phyloP scores from a whole-genome alignment of 2,888 invertebrate species.

The Teleogryllus oceanicus region DNA sequence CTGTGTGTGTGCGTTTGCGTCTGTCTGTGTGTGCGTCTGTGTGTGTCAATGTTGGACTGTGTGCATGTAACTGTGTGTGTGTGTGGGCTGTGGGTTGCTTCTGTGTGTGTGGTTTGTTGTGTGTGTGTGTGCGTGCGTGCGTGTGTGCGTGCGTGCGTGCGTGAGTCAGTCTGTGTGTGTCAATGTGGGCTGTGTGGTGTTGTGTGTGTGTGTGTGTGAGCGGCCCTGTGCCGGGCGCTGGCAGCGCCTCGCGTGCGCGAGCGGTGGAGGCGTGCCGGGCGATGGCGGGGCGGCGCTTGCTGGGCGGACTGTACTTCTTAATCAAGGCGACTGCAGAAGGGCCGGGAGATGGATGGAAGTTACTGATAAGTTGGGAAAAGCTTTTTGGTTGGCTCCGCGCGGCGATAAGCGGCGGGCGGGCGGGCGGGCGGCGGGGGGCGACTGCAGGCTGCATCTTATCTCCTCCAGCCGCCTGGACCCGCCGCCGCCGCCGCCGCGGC shows the following conservation, averaged over 20 bases:
- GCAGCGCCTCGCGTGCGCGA: neutral
- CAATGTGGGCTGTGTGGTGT: too few species aligned
- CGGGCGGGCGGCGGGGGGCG: slow-evolving; percentile 29
- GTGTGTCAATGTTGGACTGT: too few species aligned
- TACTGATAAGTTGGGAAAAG: slow-evolving; percentile 33
- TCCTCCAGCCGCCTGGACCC: neutral
- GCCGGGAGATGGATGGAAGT: slow-evolving; percentile 33
- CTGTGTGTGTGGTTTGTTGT: too few species aligned
- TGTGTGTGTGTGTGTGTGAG: too few species aligned
- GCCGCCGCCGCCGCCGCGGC: neutral
- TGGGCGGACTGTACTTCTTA: slow-evolving; percentile 29
- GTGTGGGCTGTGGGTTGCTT: too few species aligned
- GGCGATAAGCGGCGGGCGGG: slow-evolving; percentile 29
- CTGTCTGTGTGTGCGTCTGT: too few species aligned
- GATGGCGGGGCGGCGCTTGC: neutral
- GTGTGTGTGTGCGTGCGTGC: too few species aligned
- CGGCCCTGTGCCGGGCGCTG: neutral
- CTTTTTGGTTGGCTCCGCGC: slow-evolving; percentile 32
- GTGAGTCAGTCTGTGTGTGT: too few species aligned
- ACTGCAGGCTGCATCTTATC: slow-evolving; percentile 20
- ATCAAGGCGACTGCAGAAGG: slow-evolving; percentile 27
- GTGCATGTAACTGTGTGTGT: too few species aligned
- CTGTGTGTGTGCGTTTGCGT: too few species aligned
- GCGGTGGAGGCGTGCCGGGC: neutral
- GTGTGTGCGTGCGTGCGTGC: too few species aligned